Evolutionary conservation across 2,797 vertebrate genomes (phyloP).

Genomic region (Strix occidentalis): DNA sequence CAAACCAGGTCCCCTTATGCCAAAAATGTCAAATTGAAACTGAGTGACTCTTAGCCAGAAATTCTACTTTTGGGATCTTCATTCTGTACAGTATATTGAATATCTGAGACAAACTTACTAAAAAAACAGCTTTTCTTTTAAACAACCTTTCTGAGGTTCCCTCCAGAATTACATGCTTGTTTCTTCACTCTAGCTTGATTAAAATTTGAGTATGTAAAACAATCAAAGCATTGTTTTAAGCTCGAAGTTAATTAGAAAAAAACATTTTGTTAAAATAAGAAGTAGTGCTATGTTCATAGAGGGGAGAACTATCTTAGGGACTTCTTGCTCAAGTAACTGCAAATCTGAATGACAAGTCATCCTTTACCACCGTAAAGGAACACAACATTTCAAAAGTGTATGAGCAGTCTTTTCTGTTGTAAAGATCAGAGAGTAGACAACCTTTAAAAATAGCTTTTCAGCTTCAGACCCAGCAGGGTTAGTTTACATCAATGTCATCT

Average conservation of each 20-base stretch:
- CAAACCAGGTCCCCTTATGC: neutral
- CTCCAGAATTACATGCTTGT: fast-evolving
- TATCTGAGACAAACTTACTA: neutral
- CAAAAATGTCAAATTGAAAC: neutral
- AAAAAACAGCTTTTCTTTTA: neutral
- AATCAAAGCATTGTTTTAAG: neutral
- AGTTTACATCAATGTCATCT: neutral
- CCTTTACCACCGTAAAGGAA: neutral
- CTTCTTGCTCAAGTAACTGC: neutral
- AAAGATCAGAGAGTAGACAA: neutral
- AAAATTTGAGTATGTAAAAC: neutral
- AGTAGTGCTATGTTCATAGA: fast-evolving
- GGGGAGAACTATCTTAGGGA: neutral
- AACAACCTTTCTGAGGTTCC: neutral
- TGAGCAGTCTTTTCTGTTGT: neutral
- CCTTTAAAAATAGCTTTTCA: neutral
- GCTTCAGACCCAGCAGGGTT: neutral
- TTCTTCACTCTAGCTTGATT: neutral
- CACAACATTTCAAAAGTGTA: neutral
- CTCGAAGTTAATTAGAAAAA: neutral
- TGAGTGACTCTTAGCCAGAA: neutral
- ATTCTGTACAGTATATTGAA: neutral
- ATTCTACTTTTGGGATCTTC: neutral
- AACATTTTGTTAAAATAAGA: neutral
- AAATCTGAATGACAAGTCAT: neutral